Evolutionary conservation across 2,113 vertebrate genomes (phyloP), one percentile per base, ranked within the genome.

Genomic region (Climacteris rufus): DNA sequence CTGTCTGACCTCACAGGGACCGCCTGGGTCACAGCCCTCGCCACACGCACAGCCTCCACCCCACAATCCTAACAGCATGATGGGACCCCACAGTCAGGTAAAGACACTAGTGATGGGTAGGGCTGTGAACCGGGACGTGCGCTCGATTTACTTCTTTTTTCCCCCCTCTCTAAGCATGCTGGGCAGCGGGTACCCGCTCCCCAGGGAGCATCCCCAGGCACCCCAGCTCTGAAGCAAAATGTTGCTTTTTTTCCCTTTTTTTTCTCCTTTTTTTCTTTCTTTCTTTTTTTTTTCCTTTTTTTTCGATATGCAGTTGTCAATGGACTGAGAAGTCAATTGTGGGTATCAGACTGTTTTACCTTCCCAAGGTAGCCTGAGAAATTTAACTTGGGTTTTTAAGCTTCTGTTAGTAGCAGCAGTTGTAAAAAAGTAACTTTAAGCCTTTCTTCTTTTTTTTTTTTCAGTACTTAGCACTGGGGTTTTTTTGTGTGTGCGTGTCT

Each of bases 41-140:
- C 99, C 99, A 98, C 99, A 99, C 98, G 98, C 99, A 98, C 98
- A 98, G 98, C 98, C 98, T 98, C 99, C 99, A 98, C 98, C 99
- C 98, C 99, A 99, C 99, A 99, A 99, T 98, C 99, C 99, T 98
- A 99, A 99, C 99, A 99, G 98, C 99, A 99, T 99, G 99, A 99
- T 99, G 99, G 99, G 99, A 98, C 99, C 99, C 97, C 99, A 99
- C 98, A 99, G 99, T 98, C 99, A 99, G 99, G 99, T 99, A 99
- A 99, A 97, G 96, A 97, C 97, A 94, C 97, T 96, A 95, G 96
- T 50, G 95, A 93, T 96, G 93, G 94, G 96, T 92, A 97, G 96
- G 96, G 94, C 96, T 95, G 95, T 96, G 95, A 88, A 96, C 80
- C 22, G 95, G 35, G 96, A 90, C 50, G 84, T 95, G 96, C 87